Evolutionary conservation across 1,140 invertebrate genomes (phyloP), one percentile per base, ranked within the genome.

Genomic region (Ips nitidus): DNA sequence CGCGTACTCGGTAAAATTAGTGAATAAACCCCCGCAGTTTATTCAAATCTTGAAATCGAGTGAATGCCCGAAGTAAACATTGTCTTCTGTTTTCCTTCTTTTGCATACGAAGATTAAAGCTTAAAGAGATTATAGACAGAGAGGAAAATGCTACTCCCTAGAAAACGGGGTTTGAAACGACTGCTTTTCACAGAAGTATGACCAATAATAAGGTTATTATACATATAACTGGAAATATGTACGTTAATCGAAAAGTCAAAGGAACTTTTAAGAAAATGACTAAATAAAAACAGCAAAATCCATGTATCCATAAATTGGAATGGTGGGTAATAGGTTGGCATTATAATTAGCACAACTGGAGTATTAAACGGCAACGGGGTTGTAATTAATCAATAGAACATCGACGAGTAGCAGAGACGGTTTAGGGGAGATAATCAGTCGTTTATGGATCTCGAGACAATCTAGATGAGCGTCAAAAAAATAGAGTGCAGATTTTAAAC

Each of bases 351-450:
- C 68, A 63, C 52, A 45, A 65, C 61, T 63, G 52, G 47, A 70
- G 60, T 57, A 64, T 70, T 57, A 63, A 70, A 59, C 66, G 56
- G 64, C 66, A 59, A 67, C 56, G 66, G 66, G 66, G 66, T 67
- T 67, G 58, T 67, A 67, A 67, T 67, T 67, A 60, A 67, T 67
- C 66, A 67, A 67, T 67, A 67, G 57, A n/a, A 67, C 66, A 67
- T 67, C 66, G 52, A 67, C 55, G 56, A 41, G 56, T 8, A 38
- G 41, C 66, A 67, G 66, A 56, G 55, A 2, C 41, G 57, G 63
- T 56, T 50, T 22, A 50, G 45, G 22, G 7, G 22, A 50, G 45
- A 50, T 50, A 50, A 50, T 50, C 22, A 50, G 22, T 22, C 22
- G 22, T 22, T 22, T 22, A 22, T 22, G 22, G 22, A 22, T 22